Conservation (phyloP, 2,113 vertebrate genomes). For the Leptobrachium ailaonicum region DNA sequence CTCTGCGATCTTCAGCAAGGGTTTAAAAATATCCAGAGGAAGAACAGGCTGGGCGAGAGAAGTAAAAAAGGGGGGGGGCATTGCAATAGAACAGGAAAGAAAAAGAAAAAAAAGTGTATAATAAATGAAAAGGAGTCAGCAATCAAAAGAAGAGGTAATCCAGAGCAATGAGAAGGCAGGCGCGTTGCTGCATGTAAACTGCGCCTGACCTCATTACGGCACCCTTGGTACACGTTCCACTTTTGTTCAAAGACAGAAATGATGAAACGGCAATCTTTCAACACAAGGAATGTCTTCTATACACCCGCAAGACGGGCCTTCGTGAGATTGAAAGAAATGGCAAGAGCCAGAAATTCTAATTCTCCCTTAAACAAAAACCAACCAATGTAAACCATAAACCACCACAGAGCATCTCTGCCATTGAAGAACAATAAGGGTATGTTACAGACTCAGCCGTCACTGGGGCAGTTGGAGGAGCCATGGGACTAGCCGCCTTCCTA, state of each 20-base stretch:
- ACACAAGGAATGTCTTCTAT: background rate
- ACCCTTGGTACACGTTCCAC: conserved; percentile 26
- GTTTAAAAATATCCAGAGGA: background rate
- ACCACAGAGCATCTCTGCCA: too few relatives aligned
- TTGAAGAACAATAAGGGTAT: too few relatives aligned
- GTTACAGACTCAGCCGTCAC: too few relatives aligned
- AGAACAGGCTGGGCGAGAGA: too few relatives aligned
- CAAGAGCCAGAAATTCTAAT: too few relatives aligned
- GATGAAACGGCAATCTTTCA: background rate
- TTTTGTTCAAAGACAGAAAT: conserved; percentile 4
- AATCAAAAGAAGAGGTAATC: background rate
- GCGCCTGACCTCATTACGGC: conserved; percentile 21
- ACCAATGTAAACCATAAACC: too few relatives aligned
- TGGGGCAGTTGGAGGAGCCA: too few relatives aligned
- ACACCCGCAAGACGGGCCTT: too few relatives aligned
- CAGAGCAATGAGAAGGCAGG: background rate
- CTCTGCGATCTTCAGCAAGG: background rate
- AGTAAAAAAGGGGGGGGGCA: too few relatives aligned
- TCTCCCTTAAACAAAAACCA: too few relatives aligned
- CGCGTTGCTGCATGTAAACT: conserved; percentile 4
- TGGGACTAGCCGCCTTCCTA: too few relatives aligned
- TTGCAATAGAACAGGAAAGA: background rate
- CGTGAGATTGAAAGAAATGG: too few relatives aligned
- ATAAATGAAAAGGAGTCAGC: background rate
- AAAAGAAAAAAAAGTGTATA: background rate